Evolutionary conservation across 2,797 vertebrate genomes (phyloP).

Genomic region (Pristis pectinata): DNA sequence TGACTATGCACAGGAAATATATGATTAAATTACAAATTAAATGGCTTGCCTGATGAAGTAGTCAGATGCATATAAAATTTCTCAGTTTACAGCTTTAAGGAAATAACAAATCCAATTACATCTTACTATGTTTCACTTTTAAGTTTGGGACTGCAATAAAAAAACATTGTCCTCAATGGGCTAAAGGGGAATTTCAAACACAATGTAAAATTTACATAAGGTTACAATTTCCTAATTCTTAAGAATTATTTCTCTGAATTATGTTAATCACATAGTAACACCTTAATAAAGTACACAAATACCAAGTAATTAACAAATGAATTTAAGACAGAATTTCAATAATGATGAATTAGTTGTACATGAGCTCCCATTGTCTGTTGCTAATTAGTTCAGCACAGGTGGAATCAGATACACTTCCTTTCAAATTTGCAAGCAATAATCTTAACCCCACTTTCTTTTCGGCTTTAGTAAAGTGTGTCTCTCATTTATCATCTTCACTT

Average conservation of each 20-base stretch:
- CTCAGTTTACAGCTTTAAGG: not conserved
- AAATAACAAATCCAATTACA: not conserved
- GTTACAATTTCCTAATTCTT: not conserved
- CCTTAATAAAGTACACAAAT: constrained; percentile 1
- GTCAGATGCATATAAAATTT: not conserved
- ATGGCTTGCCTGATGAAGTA: constrained; percentile 10
- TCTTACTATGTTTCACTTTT: not conserved
- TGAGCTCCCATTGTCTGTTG: not conserved
- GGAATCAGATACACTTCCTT: constrained; percentile 2
- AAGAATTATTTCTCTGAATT: not conserved
- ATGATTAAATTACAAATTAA: not conserved
- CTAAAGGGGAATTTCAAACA: not conserved
- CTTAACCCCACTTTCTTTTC: not conserved
- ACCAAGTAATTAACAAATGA: not conserved
- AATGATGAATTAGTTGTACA: not conserved
- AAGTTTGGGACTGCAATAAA: not conserved
- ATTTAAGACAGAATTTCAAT: constrained; percentile 36
- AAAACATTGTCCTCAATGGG: not conserved
- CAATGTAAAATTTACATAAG: not conserved
- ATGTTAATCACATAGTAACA: not conserved
- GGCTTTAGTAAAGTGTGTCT: not conserved
- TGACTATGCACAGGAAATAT: not conserved
- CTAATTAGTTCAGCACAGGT: constrained; percentile 21
- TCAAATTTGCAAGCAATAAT: constrained; percentile 4
- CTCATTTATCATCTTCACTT: constrained; percentile 15